Base-by-base conservation (phyloP, 2,797 vertebrate species). In the Xerus rutilus region DNA sequence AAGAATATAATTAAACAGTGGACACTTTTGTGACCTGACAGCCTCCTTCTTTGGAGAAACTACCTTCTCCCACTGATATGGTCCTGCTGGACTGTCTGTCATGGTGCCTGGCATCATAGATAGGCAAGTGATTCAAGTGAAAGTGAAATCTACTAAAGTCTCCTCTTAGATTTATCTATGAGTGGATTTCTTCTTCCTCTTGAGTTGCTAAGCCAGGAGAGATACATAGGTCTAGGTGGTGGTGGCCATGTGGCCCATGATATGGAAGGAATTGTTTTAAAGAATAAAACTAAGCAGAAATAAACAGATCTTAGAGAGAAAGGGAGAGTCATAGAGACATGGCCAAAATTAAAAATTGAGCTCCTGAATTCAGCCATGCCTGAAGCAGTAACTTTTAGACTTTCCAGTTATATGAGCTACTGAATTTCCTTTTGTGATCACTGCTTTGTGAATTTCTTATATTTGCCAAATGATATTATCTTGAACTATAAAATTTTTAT, bases 111-210 rank as follows among this genome's bases (percentile, higher is more conserved):
- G 11, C 32, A 57, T 65, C 25, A 14, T 18, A n/a, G 13, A 25
- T 35, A 23, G 30, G 20, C 70, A 64, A 64, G 18, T 86, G 59
- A 83, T 45, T 62, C 81, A 86, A 70, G 59, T 47, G 74, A 89
- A 43, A 69, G 15, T 43, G n/a, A 49, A 6, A 13, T 21, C 65
- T 76, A 43, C 83, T 72, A 67, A 54, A n/a, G n/a, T 54, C 25
- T n/a, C n/a, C 15, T 70, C 28, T 47, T 54, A n/a, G 0, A 43
- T 78, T 62, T 62, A 32, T 30, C 52, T n/a, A 2, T 17, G n/a
- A 95, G 39, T 92, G 23, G 81, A 92, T 69, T 81, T 90, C 35
- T 82, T 92, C 59, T 65, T 83, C 54, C 20, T 76, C 25, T 88
- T 67, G 47, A 85, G 28, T 74, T 94, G 45, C 17, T 62, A 47